Evolutionary conservation across 1,140 invertebrate species (phyloP).

Genomic region (Caenorhabditis tropicalis): DNA sequence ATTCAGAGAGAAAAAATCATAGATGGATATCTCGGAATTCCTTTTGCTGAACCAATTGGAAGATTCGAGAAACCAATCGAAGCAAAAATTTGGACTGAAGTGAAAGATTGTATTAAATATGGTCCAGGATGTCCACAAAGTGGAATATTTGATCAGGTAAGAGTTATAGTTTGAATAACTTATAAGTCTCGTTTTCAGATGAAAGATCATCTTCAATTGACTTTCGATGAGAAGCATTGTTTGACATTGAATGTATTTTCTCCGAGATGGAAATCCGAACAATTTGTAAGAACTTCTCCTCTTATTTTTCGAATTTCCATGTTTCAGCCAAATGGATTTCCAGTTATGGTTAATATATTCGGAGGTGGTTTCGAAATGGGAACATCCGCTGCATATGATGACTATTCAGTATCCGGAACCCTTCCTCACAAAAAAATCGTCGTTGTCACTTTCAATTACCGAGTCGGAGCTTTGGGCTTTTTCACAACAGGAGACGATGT

Average conservation of each 20-base stretch:
- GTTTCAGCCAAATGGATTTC: not conserved
- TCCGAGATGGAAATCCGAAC: not conserved
- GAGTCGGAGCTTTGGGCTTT: slow-evolving; percentile 48
- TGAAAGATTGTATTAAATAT: not conserved
- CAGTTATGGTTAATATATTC: slow-evolving; percentile 42
- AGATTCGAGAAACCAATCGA: slow-evolving; percentile 14
- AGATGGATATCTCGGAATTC: slow-evolving; percentile 51
- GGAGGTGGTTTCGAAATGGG: slow-evolving; percentile 47
- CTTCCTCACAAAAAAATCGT: slow-evolving; percentile 46
- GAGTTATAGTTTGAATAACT: not conserved
- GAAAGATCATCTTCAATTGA: not conserved
- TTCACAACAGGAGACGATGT: slow-evolving; percentile 58
- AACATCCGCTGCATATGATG: slow-evolving; percentile 1
- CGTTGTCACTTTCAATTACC: slow-evolving; percentile 52
- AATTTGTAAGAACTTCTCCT: not conserved
- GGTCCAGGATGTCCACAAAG: not conserved
- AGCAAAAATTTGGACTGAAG: not conserved
- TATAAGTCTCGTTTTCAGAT: not conserved
- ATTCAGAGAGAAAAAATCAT: not conserved
- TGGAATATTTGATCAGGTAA: not conserved
- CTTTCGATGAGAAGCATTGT: not conserved
- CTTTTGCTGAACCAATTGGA: slow-evolving; percentile 42
- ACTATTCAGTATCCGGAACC: slow-evolving; percentile 29
- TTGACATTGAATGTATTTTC: slow-evolving; percentile 19
- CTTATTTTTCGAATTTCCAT: too few relatives aligned